Conservation (phyloP, 2,797 vertebrate genomes). For the Sebastes glaucus region DNA sequence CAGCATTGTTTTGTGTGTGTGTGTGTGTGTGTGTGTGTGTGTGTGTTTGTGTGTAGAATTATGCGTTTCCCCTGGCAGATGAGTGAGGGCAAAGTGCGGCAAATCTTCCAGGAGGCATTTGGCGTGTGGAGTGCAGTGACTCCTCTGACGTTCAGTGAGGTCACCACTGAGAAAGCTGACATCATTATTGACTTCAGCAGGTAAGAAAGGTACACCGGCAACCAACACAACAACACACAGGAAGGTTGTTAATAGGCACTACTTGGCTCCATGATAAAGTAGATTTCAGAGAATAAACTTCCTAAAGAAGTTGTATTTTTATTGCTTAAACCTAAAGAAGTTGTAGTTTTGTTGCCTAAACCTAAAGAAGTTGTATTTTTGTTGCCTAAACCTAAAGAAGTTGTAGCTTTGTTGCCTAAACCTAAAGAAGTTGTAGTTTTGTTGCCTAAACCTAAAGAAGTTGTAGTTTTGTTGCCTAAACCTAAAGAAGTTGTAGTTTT, state of each 20-base stretch:
- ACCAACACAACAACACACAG: no score
- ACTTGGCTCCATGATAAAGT: neutral
- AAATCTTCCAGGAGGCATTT: slow-evolving; percentile 85
- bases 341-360: no score
- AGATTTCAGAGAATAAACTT: neutral
- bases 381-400: accelerated
- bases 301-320: no score
- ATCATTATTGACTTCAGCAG: slow-evolving; percentile 91
- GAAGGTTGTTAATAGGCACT: neutral
- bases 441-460: no score
- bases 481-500: no score
- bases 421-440: no score
- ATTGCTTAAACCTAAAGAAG: no score
- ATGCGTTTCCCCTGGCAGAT: slow-evolving; percentile 90
- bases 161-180: slow-evolving; percentile 84
- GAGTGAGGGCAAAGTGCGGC: slow-evolving; percentile 82
- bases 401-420: accelerated
- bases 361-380: no score
- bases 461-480: no score
- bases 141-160: slow-evolving; percentile 88
- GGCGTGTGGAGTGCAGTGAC: slow-evolving; percentile 90
- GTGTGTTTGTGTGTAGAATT: slow-evolving; percentile 76
- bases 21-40: neutral
- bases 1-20: slow-evolving; percentile 2
- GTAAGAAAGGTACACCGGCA: slow-evolving; percentile 60